Evolutionary conservation across 2,113 vertebrate species (phyloP), one percentile per base, ranked within the genome.

Genomic region (Mus spicilegus): DNA sequence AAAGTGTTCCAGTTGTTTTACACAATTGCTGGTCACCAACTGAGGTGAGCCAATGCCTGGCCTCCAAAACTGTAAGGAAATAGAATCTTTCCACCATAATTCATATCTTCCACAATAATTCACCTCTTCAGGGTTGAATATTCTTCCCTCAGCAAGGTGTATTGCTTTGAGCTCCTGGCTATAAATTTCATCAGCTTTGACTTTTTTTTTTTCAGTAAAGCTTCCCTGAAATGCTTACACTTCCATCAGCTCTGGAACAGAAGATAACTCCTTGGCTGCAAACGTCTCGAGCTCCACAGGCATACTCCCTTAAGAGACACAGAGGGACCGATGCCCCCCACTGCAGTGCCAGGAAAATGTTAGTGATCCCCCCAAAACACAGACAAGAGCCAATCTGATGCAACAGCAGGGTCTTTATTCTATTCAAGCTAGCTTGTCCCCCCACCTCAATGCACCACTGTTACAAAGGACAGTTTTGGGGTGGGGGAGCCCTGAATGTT

Each of bases 171-270:
- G 36, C 30, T 81, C 61, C 94, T 82, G 54, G 70, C n/a, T 73
- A 80, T 80, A 96, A 89, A 89, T 86, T 90, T 82, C 33, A 75
- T 42, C 39, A 49, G 28, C 73, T 58, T 72, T 65, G 12, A 81
- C 42, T 28, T 4, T 58, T 19, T 28, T 11, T 3, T 33, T 2
- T 46, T 84, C 24, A 30, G 17, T 84, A 65, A 96, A 80, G 87
- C 39, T 63, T 81, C 70, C 16, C 7, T 85, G 42, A 78, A 89
- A 86, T 33, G 70, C 30, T 49, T 58, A 42, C 33, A 72, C 20
- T n/a, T 22, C 42, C 46, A 70, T 42, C 13, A 85, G 30, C 39
- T 82, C 73, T 76, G 87, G 80, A 86, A 76, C 54, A 10, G 69
- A 51, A 72, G 93, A 76, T 36, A 88, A 65, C 54, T 67, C 20